phyloP scores from a whole-genome alignment of 2,888 invertebrate species.

The Ornithoptera priamus region DNA sequence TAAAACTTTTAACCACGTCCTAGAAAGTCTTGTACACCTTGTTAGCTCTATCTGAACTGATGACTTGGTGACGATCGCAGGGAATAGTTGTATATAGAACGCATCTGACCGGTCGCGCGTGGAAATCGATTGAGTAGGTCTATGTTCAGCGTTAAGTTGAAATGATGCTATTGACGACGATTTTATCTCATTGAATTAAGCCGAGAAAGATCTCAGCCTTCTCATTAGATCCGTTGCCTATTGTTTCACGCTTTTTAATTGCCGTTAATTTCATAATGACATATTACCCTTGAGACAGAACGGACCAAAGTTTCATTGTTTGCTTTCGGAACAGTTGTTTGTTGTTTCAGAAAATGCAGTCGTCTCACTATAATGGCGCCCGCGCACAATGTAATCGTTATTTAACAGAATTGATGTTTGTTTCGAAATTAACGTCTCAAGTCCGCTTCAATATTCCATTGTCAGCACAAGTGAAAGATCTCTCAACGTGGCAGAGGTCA shows the following conservation, averaged over 20 bases:
- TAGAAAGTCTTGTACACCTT: no score
- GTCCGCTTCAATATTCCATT: not conserved
- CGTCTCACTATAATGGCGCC: conserved; percentile 2
- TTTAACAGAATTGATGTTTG: conserved; percentile 7
- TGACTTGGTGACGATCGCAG: no score
- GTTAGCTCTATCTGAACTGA: no score
- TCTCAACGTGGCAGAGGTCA: not conserved
- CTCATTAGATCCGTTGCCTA: conserved; percentile 1
- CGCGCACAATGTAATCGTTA: conserved; percentile 5
- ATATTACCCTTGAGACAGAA: conserved; percentile 11
- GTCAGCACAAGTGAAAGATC: not conserved
- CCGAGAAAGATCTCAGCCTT: conserved; percentile 4
- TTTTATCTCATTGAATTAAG: not conserved
- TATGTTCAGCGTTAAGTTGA: no score
- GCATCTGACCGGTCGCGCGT: no score
- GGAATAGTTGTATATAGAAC: no score
- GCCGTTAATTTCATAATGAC: conserved; percentile 5
- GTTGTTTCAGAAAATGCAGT: conserved; percentile 11
- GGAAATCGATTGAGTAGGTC: no score
- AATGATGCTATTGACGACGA: not conserved
- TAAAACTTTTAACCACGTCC: no score
- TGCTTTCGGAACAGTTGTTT: not conserved
- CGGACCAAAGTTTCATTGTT: conserved; percentile 13
- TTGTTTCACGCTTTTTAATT: conserved; percentile 17
- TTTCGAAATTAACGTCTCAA: conserved; percentile 1